Evolutionary conservation across 2,797 vertebrate genomes (phyloP).

Genomic region (Oryzias dopingdopingensis): DNA sequence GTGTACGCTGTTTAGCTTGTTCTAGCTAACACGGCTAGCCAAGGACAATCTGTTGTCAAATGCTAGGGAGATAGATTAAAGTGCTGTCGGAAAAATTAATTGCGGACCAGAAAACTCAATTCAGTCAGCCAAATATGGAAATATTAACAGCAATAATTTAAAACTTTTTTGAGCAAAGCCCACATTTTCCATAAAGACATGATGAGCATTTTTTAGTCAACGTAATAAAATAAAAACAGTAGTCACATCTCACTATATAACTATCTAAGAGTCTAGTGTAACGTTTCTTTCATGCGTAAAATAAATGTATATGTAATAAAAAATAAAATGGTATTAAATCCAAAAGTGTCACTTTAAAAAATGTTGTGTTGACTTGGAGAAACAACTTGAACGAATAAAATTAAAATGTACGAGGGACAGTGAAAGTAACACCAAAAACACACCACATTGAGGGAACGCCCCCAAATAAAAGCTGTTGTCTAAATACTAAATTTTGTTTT

Average conservation of each 20-base stretch:
- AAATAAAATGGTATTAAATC: too few relatives aligned
- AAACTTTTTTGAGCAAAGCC: fast-evolving
- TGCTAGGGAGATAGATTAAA: background rate
- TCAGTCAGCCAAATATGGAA: background rate
- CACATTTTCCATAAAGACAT: background rate
- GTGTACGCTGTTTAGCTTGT: constrained; percentile 33
- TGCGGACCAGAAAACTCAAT: fast-evolving
- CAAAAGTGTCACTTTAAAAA: too few relatives aligned
- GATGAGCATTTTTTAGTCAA: fast-evolving
- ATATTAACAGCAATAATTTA: fast-evolving
- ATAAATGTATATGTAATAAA: too few relatives aligned
- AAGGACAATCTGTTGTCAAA: constrained; percentile 55
- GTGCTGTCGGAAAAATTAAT: constrained; percentile 21
- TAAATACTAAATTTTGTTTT: too few relatives aligned
- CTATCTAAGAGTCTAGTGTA: too few relatives aligned
- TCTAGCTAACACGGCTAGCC: constrained; percentile 30
- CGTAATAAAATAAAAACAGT: background rate
- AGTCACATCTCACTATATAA: too few relatives aligned
- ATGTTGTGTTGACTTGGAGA: too few relatives aligned
- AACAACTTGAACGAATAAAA: too few relatives aligned
- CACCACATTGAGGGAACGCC: background rate
- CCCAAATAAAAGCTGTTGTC: background rate
- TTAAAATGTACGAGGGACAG: background rate
- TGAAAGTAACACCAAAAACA: constrained; percentile 24
- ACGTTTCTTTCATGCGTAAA: too few relatives aligned